Conservation (phyloP, 1,140 invertebrate species). For the Drosophila paulistorum region DNA sequence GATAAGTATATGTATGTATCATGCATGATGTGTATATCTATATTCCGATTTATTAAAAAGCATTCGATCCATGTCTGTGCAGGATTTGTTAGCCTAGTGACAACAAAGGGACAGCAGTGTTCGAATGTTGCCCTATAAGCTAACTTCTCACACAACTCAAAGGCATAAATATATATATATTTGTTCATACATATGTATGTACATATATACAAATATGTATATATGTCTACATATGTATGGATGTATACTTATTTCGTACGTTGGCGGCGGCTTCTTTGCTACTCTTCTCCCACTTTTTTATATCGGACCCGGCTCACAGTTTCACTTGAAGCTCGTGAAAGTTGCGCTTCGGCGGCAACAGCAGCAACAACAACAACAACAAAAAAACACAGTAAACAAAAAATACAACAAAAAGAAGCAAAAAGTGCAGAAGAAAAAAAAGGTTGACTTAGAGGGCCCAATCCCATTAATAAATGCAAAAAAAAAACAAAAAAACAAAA, state of each 20-base stretch:
- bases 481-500: conserved; percentile 29
- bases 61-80: too few species aligned
- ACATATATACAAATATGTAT: conserved; percentile 4
- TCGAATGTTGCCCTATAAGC: too few species aligned
- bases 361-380: conserved; percentile 18
- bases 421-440: conserved; percentile 7
- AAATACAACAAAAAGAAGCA: conserved; percentile 13
- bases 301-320: conserved; percentile 64
- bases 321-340: conserved; percentile 78
- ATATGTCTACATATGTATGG: conserved; percentile 6
- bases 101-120: too few species aligned
- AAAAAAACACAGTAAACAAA: conserved; percentile 30
- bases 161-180: conserved; percentile 10
- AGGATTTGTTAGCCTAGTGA: too few species aligned
- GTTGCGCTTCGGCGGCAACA: conserved; percentile 62
- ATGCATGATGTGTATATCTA: too few species aligned
- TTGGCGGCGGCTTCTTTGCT: conserved; percentile 28
- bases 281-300: conserved; percentile 53
- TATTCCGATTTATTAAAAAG: too few species aligned
- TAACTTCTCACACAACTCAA: conserved; percentile 1
- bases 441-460: conserved; percentile 5
- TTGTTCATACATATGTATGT: background rate
- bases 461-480: conserved; percentile 9
- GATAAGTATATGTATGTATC: too few species aligned
- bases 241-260: conserved; percentile 7